Conservation (phyloP, 1,140 invertebrate species). For the Ruditapes philippinarum region DNA sequence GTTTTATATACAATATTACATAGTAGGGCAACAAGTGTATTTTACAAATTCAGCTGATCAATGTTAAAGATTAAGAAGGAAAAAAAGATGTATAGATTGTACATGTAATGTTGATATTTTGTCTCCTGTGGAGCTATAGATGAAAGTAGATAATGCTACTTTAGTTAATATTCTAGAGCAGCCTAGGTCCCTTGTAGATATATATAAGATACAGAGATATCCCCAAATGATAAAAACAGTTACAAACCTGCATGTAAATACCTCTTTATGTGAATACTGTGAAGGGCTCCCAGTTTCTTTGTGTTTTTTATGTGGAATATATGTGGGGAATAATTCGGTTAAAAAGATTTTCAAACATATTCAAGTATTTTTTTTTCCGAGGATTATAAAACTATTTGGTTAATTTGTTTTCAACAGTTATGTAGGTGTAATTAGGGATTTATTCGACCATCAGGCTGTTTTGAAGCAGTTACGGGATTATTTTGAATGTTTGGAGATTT, state of each 20-base stretch:
- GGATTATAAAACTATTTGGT: not conserved
- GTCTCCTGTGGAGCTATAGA: conserved; percentile 12
- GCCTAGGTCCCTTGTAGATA: conserved; percentile 40
- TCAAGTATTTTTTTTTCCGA: not conserved
- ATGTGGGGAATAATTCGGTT: not conserved
- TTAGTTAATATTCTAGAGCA: conserved; percentile 13
- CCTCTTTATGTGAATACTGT: not conserved
- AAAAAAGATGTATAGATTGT: not conserved
- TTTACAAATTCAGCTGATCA: too few species aligned
- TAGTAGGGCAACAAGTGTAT: too few species aligned
- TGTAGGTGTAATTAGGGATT: not conserved
- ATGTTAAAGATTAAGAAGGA: too few species aligned
- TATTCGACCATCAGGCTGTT: too few species aligned
- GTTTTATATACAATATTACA: too few species aligned
- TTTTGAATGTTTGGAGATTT: too few species aligned
- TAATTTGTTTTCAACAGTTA: not conserved
- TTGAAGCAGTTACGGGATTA: too few species aligned
- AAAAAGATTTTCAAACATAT: not conserved
- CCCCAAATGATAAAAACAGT: conserved; percentile 50
- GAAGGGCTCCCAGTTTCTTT: not conserved
- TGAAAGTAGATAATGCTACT: conserved; percentile 32
- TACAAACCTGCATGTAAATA: not conserved
- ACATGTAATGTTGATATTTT: not conserved
- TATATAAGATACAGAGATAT: conserved; percentile 25
- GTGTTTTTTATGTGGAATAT: conserved; percentile 1